Evolutionary conservation across 2,113 vertebrate genomes (phyloP).

Genomic region (Hystrix cristata): DNA sequence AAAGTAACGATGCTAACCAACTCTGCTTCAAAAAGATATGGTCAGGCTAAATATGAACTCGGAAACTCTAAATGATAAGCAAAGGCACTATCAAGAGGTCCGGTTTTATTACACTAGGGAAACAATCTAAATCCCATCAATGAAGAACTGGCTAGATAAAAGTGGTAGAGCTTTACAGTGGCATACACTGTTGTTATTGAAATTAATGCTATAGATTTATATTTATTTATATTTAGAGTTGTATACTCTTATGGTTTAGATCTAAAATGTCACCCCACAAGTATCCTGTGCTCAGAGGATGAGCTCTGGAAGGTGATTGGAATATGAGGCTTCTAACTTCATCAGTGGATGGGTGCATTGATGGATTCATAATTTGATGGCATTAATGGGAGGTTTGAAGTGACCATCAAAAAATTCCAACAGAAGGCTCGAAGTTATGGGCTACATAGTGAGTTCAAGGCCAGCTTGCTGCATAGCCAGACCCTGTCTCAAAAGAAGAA

Average conservation of each 20-base stretch:
- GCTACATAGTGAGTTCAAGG: too few species aligned
- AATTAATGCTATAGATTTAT: not conserved
- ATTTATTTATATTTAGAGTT: not conserved
- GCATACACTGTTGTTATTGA: not conserved
- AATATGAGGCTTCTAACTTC: not conserved
- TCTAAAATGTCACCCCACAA: not conserved
- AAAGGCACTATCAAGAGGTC: not conserved
- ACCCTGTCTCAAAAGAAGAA: too few species aligned
- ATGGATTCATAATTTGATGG: not conserved
- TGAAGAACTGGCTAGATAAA: not conserved
- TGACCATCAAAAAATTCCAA: not conserved
- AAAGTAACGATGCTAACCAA: not conserved
- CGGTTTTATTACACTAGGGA: not conserved
- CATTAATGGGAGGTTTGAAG: not conserved
- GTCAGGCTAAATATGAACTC: not conserved
- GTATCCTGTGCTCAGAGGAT: not conserved
- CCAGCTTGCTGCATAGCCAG: too few species aligned
- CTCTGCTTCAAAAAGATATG: not conserved
- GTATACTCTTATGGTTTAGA: not conserved
- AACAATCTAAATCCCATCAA: not conserved
- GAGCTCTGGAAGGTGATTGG: not conserved
- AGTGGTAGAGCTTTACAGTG: not conserved
- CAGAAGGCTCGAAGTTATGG: not conserved
- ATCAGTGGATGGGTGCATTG: not conserved
- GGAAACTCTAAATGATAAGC: not conserved